Evolutionary conservation across 2,888 invertebrate species (phyloP), one percentile per base, ranked within the genome.

Genomic region (Empis stercorea): DNA sequence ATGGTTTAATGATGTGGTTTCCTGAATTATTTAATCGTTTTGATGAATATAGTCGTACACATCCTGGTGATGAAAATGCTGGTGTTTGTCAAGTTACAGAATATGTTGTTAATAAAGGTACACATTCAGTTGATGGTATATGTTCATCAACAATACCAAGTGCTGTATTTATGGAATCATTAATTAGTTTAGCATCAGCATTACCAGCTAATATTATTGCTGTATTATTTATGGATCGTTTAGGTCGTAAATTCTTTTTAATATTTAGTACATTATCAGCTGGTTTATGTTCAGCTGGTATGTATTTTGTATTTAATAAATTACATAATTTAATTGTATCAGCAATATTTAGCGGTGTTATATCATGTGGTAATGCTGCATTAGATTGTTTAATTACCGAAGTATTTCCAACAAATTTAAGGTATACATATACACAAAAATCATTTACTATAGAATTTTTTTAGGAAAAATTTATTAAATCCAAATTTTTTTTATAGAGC

Each of bases 1-100:
- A 94, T 66, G 93, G 93, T 38, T 73, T 94, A 46, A 91, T 91
- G 87, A 89, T 94, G 87, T 94, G 94, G 94, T 92, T 93, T 71
- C 93, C 93, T 1, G 92, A 93, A 70, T 76, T 94, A 62, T 94
- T 93, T 71, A 87, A 86, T 65, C 83, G 92, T 43, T 88, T 87
- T 66, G 87, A 88, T 70, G 85, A 86, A 64, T 89, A 78, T 71
- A 76, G 80, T 44, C 74, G 76, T 45, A 71, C 74, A 30, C 79
- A 84, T 68, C 80, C 82, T 44, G 78, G 76, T 56, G 72, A 74
- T 43, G 73, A 76, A 43, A 52, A 48, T 44, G 81, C 82, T 0
- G 78, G 79, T 55, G 84, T 86, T 47, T 87, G 87, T 61, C 71
- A 79, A 51, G 87, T 88, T 48, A 88, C 86, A 13, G 72, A 79